These are phyloP conservation scores for Pardosa pseudoannulata DNA, from an alignment of 2,888 invertebrate species.

Conservation along the genomic window DNA sequence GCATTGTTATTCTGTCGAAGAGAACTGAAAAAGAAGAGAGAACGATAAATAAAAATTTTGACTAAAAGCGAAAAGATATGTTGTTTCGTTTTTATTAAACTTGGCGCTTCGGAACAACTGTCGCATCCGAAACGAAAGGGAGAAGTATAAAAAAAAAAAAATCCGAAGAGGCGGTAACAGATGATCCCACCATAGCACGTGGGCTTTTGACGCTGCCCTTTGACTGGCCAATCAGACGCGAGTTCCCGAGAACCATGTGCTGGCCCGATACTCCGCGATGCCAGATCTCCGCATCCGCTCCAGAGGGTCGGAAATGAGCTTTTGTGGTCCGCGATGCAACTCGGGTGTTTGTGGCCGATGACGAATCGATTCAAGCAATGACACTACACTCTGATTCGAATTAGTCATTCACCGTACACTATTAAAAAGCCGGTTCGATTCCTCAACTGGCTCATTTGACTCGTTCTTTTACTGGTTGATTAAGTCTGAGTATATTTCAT, in stretches of 20 bases:
- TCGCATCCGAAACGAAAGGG: background rate
- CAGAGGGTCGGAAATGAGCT: background rate
- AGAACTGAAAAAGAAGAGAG: no score
- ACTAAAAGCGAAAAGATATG: background rate
- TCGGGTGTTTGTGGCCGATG: background rate
- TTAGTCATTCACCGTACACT: no score
- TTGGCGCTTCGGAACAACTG: background rate
- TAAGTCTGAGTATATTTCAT: no score
- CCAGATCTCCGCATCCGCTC: constrained; percentile 45
- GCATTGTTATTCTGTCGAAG: no score
- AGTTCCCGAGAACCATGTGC: constrained; percentile 54
- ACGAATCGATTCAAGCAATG: no score
- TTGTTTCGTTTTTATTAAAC: constrained; percentile 1
- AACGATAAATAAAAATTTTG: background rate
- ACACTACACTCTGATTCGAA: no score
- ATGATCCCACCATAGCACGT: constrained; percentile 32
- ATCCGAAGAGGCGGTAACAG: background rate
- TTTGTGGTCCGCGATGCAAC: constrained; percentile 8
- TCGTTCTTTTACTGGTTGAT: no score
- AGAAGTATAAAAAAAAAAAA: background rate
- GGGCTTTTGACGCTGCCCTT: constrained; percentile 39
- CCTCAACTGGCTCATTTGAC: no score
- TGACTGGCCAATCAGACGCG: constrained; percentile 33
- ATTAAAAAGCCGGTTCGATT: no score
- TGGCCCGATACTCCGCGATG: constrained; percentile 22